These are phyloP conservation scores for Aplocera efformata DNA, from an alignment of 2,888 invertebrate species.

Conservation along the genomic window DNA sequence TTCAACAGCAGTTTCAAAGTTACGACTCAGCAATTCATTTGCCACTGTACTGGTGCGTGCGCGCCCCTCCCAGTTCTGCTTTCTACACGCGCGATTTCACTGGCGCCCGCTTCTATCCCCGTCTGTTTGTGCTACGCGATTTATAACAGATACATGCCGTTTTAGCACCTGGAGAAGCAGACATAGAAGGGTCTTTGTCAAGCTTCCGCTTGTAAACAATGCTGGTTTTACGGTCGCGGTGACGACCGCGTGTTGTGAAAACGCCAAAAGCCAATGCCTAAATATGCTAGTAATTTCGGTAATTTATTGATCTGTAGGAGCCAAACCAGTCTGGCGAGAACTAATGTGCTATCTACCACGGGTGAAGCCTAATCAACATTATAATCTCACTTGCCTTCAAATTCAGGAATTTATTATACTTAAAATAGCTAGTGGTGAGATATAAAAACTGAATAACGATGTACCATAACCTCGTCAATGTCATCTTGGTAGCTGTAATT, in stretches of 20 bases:
- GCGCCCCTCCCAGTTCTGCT: constrained; percentile 74
- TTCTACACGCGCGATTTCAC: constrained; percentile 79
- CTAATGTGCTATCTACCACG: too few relatives aligned
- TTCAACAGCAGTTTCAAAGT: constrained; percentile 11
- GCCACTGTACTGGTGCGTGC: constrained; percentile 51
- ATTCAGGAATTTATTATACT: too few relatives aligned
- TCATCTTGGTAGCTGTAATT: too few relatives aligned
- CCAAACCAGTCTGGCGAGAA: too few relatives aligned
- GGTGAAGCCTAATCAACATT: too few relatives aligned
- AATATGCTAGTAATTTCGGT: too few relatives aligned
- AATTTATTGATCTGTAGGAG: too few relatives aligned
- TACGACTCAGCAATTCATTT: constrained; percentile 32
- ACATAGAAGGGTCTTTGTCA: not conserved
- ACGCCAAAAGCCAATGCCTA: not conserved
- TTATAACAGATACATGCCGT: constrained; percentile 59
- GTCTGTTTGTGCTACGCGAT: constrained; percentile 44
- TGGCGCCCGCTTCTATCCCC: constrained; percentile 39
- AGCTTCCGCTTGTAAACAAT: not conserved
- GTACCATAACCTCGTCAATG: too few relatives aligned
- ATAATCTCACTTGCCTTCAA: too few relatives aligned
- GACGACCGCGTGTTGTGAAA: not conserved
- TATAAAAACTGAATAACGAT: too few relatives aligned
- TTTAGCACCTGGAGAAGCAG: constrained; percentile 45
- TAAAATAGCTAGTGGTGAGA: too few relatives aligned
- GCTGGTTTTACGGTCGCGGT: not conserved